Percentiles rank a stretch among this genome's conserved stretches.
Conservation (phyloP, 30 jellyfish, hydroid and myxozoan species). For the Turritopsis dohrnii region DNA sequence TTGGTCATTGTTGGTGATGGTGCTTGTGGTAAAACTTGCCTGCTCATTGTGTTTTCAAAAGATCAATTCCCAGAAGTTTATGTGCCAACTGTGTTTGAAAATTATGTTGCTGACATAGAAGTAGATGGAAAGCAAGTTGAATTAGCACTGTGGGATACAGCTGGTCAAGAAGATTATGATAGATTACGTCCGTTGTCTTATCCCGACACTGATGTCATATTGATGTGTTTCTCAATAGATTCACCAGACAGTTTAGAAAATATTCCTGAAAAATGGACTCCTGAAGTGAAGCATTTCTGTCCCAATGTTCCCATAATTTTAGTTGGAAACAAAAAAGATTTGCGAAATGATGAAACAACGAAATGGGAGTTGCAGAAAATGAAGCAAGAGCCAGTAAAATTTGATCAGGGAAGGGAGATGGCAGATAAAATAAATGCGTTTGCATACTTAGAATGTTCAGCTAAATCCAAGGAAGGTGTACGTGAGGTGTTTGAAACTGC, state of each 20-base stretch:
- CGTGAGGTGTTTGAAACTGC: conserved; percentile 99
- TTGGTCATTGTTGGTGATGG: conserved; percentile 99
- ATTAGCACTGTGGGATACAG: conserved; percentile 99
- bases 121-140: conserved; percentile 98
- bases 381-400: conserved; percentile 97
- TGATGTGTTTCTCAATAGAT: conserved; percentile 95
- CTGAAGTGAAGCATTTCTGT: conserved; percentile 99
- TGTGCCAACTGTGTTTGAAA: conserved; percentile 99
- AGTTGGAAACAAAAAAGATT: conserved; percentile 97
- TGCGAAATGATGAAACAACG: conserved; percentile 90
- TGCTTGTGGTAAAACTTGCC: conserved; percentile 99
- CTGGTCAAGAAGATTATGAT: conserved; percentile 99
- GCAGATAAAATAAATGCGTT: conserved; percentile 90
- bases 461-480: conserved; percentile 95
- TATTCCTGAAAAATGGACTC: conserved; percentile 99
- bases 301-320: conserved; percentile 98
- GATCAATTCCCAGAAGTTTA: conserved; percentile 99
- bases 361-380: conserved; percentile 73
- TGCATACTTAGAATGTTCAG: conserved; percentile 95
- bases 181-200: conserved; percentile 96
- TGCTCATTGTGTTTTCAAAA: conserved; percentile 90
- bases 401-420: conserved; percentile 88
- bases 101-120: conserved; percentile 98
- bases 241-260: conserved; percentile 97
- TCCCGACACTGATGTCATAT: conserved; percentile 98